Evolutionary conservation across 92 coral and sea anemone species (phyloP), one percentile per base, ranked within the genome.

Genomic region (Zoanthus gigantus): DNA sequence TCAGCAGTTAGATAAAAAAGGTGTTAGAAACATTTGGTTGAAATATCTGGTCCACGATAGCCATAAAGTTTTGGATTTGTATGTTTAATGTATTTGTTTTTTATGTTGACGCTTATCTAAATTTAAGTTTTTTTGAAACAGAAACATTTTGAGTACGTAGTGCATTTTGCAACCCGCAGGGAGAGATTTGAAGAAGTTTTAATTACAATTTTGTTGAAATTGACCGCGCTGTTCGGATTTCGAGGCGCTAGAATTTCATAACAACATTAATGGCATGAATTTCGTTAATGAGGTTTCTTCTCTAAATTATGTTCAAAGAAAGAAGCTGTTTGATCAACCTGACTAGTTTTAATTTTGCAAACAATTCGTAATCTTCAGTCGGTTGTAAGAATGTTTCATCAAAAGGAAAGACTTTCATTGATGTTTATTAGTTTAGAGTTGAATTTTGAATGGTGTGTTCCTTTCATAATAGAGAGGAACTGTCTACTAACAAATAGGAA

Each of bases 11-110:
- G 47, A 81, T 81, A 45, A 81, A 28, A 23, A 65, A 28, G 67
- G 85, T 81, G 48, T 66, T 66, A 54, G 67, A 66, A 81, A 81
- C 75, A 81, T 71, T 60, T 80, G 74, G 63, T 80, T 44, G 65
- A 34, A 23, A 50, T 0, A 80, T 42, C 42, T 81, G 10, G 45
- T 44, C 31, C 15, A 45, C 76, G 63, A 28, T 37, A 30, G 75
- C 28, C 12, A 31, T 53, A 80, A 37, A 80, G 58, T 66, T 48
- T 45, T 15, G 23, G 61, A 13, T 4, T 67, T 45, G 18, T 16
- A 18, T 58, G 14, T 58, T 58, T 13, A 15, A 50, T 50, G 9
- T 58, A 58, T 17, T 14, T 58, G 6, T 14, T 45, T 81, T 47
- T 44, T 34, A n/a, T 80, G 45, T 46, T 34, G 56, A 14, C 74